Evolutionary conservation across 2,888 invertebrate genomes (phyloP).

Genomic region (Trilocha varians): DNA sequence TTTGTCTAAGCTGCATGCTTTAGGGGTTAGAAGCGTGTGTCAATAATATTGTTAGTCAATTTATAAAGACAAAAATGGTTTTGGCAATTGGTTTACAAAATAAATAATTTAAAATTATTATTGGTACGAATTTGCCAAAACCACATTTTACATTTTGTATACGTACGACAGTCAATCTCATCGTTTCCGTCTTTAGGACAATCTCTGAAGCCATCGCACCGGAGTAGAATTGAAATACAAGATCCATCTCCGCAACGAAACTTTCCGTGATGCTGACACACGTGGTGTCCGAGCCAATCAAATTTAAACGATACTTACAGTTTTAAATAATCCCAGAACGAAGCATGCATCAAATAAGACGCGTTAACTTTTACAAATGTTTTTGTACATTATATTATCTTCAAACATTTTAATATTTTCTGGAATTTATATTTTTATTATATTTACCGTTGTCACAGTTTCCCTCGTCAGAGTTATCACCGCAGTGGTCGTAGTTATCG

Average conservation of each 20-base stretch:
- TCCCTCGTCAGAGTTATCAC: constrained; percentile 76
- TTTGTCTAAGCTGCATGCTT: constrained; percentile 78
- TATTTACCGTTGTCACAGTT: constrained; percentile 57
- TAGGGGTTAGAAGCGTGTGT: constrained; percentile 15
- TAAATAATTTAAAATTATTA: not conserved
- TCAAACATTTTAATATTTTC: not conserved
- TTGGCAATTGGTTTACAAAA: constrained; percentile 11
- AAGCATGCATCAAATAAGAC: constrained; percentile 32
- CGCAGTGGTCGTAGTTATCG: constrained; percentile 67
- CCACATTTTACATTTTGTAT: constrained; percentile 16
- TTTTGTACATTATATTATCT: not conserved
- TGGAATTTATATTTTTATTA: not conserved
- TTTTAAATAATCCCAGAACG: constrained; percentile 20
- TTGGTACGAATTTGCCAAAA: not conserved
- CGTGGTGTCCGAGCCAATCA: constrained; percentile 48
- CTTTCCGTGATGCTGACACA: constrained; percentile 64
- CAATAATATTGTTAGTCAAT: constrained; percentile 20
- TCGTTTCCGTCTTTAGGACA: constrained; percentile 78
- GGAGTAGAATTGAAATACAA: constrained; percentile 78
- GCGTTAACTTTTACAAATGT: too few relatives aligned
- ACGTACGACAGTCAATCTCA: constrained; percentile 77
- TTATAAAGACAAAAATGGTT: constrained; percentile 12
- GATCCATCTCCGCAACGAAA: constrained; percentile 83
- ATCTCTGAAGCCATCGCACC: constrained; percentile 83
- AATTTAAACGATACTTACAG: constrained; percentile 47